These are phyloP conservation scores for Harpagifer antarcticus DNA, from an alignment of 2,797 vertebrate genomes.

Conservation along the genomic window DNA sequence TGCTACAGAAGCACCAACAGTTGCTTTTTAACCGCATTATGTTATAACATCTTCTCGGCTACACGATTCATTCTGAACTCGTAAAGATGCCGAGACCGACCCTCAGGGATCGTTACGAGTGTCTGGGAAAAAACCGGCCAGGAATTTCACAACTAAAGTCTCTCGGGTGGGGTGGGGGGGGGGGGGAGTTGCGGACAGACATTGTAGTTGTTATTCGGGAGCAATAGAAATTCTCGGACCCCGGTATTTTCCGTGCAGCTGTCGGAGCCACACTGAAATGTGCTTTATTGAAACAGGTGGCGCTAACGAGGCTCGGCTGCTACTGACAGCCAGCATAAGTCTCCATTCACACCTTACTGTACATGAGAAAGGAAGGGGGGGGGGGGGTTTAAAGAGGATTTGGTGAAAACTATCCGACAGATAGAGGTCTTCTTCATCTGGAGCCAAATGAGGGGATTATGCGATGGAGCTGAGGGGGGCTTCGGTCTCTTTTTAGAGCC, in stretches of 20 bases:
- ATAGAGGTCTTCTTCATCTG: slow-evolving; percentile 63
- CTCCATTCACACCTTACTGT: slow-evolving; percentile 70
- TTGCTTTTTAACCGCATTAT: slow-evolving; percentile 49
- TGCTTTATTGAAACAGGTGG: slow-evolving; percentile 72
- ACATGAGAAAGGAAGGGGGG: neutral
- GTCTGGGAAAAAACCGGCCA: slow-evolving; percentile 44
- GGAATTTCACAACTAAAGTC: slow-evolving; percentile 48
- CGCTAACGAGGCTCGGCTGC: slow-evolving; percentile 67
- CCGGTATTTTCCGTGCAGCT: slow-evolving; percentile 54
- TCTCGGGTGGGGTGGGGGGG: neutral
- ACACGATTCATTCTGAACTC: slow-evolving; percentile 19
- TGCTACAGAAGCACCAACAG: slow-evolving; percentile 31
- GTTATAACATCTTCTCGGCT: slow-evolving; percentile 35
- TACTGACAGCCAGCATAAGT: slow-evolving; percentile 58
- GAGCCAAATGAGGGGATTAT: slow-evolving; percentile 69
- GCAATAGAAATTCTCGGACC: slow-evolving; percentile 16
- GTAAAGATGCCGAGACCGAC: slow-evolving; percentile 38
- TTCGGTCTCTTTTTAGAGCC: slow-evolving; percentile 55
- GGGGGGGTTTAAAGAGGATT: slow-evolving; percentile 56
- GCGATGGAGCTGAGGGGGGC: slow-evolving; percentile 52
- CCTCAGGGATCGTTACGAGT: slow-evolving; percentile 33
- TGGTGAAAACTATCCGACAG: slow-evolving; percentile 44
- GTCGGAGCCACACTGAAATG: slow-evolving; percentile 33
- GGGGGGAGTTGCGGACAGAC: neutral
- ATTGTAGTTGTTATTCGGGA: slow-evolving; percentile 21